Evolutionary conservation across 2,113 vertebrate genomes (phyloP), one percentile per base, ranked within the genome.

Genomic region (Macquaria ambigua): DNA sequence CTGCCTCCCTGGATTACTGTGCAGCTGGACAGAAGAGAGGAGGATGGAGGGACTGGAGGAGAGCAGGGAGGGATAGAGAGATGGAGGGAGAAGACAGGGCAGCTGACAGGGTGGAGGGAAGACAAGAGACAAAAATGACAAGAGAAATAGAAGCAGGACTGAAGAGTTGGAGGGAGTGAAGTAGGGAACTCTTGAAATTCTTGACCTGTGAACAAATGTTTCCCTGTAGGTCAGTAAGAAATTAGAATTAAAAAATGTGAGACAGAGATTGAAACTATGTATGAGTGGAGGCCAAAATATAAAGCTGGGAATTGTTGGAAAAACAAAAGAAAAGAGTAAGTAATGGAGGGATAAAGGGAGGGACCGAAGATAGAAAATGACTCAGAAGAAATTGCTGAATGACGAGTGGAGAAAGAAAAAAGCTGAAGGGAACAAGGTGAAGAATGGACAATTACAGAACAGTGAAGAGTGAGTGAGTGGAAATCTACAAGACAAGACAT

Each of bases 1-100:
- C 92, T 92, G 94, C 90, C 92, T 95, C 90, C 69, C 81, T 73
- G 84, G 90, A 94, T 94, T 94, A 93, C 78, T 55, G 84, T 79
- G 81, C 92, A 94, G 88, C 86, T 94, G 92, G 90, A 92, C 83
- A 83, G 88, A 89, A 69, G 73, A 82, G 83, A 83, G 82, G 82
- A 77, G 76, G 81, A 71, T 58, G 79, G 43, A 77, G 25, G 4
- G 77, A 64, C 68, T 21, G 61, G 79, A 88, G 81, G 84, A 81
- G 67, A 71, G 68, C 69, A 79, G 79, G 7, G 70, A 82, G 50
- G 76, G 86, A 77, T 31, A 21, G 76, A 75, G 43, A 75, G 86
- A 85, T 31, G 70, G 81, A 90, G 69, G 73, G 75, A 84, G 66
- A 61, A 74, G 70, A 55, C 77, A 71, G 50, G 74, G 66, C 72